These are phyloP conservation scores for Epistrophe grossulariae DNA, from an alignment of 2,888 invertebrate species.

Conservation along the genomic window DNA sequence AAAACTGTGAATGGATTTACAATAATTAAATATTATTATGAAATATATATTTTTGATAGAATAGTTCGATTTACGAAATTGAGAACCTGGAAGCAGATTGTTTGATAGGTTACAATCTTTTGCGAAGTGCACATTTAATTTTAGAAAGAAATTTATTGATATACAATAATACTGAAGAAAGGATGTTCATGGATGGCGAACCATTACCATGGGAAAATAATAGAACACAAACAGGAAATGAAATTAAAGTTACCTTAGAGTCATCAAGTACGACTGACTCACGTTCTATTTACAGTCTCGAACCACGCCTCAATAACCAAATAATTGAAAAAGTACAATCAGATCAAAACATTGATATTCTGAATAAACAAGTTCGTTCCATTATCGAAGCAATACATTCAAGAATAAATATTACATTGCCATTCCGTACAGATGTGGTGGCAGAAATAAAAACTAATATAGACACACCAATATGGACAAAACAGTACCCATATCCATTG, in stretches of 20 bases:
- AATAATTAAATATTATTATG: too few relatives aligned
- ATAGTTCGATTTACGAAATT: too few relatives aligned
- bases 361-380: conserved; percentile 25
- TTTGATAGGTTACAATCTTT: too few relatives aligned
- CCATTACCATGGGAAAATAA: background rate
- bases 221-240: conserved; percentile 23
- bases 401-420: conserved; percentile 30
- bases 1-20: too few relatives aligned
- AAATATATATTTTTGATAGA: too few relatives aligned
- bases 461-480: conserved; percentile 41
- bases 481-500: conserved; percentile 47
- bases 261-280: conserved; percentile 32
- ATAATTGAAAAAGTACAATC: conserved; percentile 26
- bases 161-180: too few relatives aligned
- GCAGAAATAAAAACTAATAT: conserved; percentile 34
- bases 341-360: conserved; percentile 30
- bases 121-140: too few relatives aligned
- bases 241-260: conserved; percentile 23
- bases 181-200: too few relatives aligned
- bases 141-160: too few relatives aligned
- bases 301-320: conserved; percentile 25
- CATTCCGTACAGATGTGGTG: conserved; percentile 26
- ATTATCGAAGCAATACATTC: conserved; percentile 20
- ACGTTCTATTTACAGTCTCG: conserved; percentile 22
- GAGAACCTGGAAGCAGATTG: too few relatives aligned